These are phyloP conservation scores for Neodontobutis hainanensis DNA, from an alignment of 2,113 vertebrate genomes.

Conservation along the genomic window DNA sequence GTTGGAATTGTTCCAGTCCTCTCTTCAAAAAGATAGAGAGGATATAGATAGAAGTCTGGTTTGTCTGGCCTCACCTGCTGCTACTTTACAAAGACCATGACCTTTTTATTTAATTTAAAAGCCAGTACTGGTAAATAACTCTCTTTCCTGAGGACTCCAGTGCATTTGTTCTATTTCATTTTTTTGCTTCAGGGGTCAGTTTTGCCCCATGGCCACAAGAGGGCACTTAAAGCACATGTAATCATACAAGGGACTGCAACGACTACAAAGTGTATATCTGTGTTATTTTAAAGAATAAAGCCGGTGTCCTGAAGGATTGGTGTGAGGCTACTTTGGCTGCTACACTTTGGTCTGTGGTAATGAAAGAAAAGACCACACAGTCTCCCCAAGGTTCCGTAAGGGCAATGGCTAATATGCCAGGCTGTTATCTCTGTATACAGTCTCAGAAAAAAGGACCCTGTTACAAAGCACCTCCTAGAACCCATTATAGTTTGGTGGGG, in stretches of 20 bases:
- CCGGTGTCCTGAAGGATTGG: neutral
- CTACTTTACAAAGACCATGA: too few relatives aligned
- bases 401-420: slow-evolving; percentile 83
- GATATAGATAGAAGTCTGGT: too few relatives aligned
- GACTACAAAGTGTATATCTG: slow-evolving; percentile 21
- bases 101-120: too few relatives aligned
- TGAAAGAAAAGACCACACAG: slow-evolving; percentile 86
- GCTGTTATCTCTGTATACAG: slow-evolving; percentile 85
- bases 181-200: slow-evolving; percentile 27
- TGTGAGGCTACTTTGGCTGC: neutral
- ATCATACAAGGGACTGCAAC: slow-evolving; percentile 21
- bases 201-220: slow-evolving; percentile 55
- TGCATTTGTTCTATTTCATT: neutral
- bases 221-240: slow-evolving; percentile 49
- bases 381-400: slow-evolving; percentile 85
- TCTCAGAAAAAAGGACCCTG: slow-evolving; percentile 74
- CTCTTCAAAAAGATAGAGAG: neutral
- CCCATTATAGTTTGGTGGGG: slow-evolving; percentile 82
- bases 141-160: neutral
- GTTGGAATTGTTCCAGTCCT: neutral
- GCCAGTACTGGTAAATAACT: too few relatives aligned
- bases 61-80: too few relatives aligned
- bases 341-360: slow-evolving; percentile 86
- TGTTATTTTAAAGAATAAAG: neutral
- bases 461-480: slow-evolving; percentile 88